phyloP scores from a whole-genome alignment of 2,797 vertebrate species.

The Pyrocephalus nanus region DNA sequence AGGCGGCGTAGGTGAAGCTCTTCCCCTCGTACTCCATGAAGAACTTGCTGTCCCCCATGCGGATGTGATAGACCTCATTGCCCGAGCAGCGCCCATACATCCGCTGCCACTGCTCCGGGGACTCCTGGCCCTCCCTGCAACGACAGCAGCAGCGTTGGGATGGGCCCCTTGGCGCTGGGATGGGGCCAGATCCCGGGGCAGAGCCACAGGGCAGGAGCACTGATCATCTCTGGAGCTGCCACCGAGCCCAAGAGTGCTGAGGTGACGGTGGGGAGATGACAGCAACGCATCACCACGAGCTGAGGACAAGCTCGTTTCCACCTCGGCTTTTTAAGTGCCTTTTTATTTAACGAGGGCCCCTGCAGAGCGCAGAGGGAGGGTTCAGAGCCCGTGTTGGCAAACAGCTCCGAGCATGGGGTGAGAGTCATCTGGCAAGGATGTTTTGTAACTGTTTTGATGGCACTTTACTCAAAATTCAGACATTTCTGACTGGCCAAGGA shows the following conservation, averaged over 20 bases:
- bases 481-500: not conserved
- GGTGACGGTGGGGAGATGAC: fast-evolving
- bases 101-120: constrained; percentile 85
- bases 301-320: not conserved
- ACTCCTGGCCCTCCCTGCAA: constrained; percentile 86
- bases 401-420: not conserved
- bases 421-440: not conserved
- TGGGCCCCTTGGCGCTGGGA: not conserved
- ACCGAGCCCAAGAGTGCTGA: fast-evolving
- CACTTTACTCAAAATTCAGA: not conserved
- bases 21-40: constrained; percentile 86
- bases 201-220: fast-evolving
- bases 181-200: fast-evolving
- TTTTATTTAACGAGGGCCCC: not conserved
- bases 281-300: fast-evolving
- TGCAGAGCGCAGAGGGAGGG: not conserved
- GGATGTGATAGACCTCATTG: constrained; percentile 87
- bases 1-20: constrained; percentile 86
- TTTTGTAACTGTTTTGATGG: not conserved
- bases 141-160: fast-evolving
- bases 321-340: not conserved
- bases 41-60: constrained; percentile 86
- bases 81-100: constrained; percentile 86
- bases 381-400: not conserved
- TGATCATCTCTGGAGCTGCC: not conserved